These are phyloP conservation scores for Tenebrio molitor DNA, from an alignment of 1,140 invertebrate species.

Conservation along the genomic window DNA sequence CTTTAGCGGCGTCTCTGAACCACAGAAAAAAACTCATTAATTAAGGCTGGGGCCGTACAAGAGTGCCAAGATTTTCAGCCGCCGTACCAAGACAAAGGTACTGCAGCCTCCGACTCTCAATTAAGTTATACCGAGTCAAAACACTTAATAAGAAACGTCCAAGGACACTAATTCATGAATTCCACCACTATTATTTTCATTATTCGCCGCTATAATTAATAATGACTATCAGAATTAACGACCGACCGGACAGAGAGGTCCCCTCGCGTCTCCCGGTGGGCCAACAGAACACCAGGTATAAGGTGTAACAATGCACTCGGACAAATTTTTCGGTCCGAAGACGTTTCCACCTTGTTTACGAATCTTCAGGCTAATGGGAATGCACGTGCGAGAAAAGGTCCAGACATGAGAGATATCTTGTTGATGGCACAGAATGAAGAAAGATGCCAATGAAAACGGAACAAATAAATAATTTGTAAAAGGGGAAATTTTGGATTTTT, in stretches of 20 bases:
- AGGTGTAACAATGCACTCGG: neutral
- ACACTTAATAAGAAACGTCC: constrained; percentile 19
- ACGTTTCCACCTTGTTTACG: too few species aligned
- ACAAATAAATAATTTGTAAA: too few species aligned
- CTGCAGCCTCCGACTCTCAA: constrained; percentile 30
- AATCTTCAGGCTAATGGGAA: too few species aligned
- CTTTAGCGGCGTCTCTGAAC: constrained; percentile 32
- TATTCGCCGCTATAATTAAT: constrained; percentile 35
- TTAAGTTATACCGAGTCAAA: constrained; percentile 28
- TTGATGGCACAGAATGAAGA: too few species aligned
- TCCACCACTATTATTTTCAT: constrained; percentile 39
- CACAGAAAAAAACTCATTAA: constrained; percentile 43
- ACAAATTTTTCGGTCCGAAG: neutral
- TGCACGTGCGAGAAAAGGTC: too few species aligned
- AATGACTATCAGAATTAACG: constrained; percentile 40
- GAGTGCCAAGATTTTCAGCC: constrained; percentile 34
- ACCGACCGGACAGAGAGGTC: constrained; percentile 4
- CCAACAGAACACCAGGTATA: constrained; percentile 1
- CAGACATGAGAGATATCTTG: too few species aligned
- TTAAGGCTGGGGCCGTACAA: constrained; percentile 25
- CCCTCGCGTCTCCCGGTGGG: too few species aligned
- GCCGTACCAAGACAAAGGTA: constrained; percentile 31
- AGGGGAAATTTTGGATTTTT: too few species aligned
- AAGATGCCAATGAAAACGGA: too few species aligned
- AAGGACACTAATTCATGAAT: constrained; percentile 34